Evolutionary conservation across 2,797 vertebrate species (phyloP), one percentile per base, ranked within the genome.

Genomic region (Rhinichthys osculus): DNA sequence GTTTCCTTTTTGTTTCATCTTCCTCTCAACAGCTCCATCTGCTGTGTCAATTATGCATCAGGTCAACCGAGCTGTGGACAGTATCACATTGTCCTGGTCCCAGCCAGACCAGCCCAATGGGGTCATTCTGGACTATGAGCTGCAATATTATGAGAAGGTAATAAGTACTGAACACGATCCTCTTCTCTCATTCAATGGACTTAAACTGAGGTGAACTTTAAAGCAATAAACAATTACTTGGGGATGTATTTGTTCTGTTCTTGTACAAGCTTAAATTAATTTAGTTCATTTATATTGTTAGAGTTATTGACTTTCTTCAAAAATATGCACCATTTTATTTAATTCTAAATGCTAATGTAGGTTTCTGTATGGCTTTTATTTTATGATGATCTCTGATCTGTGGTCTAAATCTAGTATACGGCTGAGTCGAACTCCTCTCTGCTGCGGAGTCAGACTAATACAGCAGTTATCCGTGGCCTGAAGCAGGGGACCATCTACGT

Each of bases 11-110:
- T 57, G 40, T 19, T 85, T 30, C 69, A 13, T 73, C 11, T 30
- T 23, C 82, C 78, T 42, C 73, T 93, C 64, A 92, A 57, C 90
- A 96, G 98, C 97, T 44, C 98, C 98, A 0, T 99, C 98, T 0
- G 93, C 96, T 0, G 97, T 99, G 80, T 98, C 98, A 93, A 99
- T 99, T 92, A 99, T 99, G 95, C 98, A 99, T 90, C 98, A 98
- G 92, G 97, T 99, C 81, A 98, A 95, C 93, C 96, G 97, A 84
- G 95, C 95, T 0, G 96, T 97, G 50, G 95, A 94, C 92, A 97
- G 96, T 93, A 97, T 99, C 89, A 99, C 98, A 4, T 93, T 99
- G 76, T 99, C 98, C 0, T 99, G 98, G 98, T 98, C 98, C 33
- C 98, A 99, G 90, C 98, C 98, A 0, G 97, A 98, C 92, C 97